Evolutionary conservation across 2,888 invertebrate species (phyloP).

Genomic region (Drepanosiphum platanoidis): DNA sequence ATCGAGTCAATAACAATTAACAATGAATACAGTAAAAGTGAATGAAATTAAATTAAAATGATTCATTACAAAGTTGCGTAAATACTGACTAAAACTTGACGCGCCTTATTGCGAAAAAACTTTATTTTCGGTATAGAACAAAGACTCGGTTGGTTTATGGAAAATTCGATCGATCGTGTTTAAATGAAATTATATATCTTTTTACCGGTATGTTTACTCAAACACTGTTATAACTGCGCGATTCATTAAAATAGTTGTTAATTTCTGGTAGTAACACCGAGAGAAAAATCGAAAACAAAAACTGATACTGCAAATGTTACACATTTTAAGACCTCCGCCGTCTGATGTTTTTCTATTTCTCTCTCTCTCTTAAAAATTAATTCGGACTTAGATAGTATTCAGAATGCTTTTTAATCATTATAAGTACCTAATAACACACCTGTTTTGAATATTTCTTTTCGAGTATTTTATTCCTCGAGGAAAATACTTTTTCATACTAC

Average conservation of each 20-base stretch:
- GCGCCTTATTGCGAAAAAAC: background rate
- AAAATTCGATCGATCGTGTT: background rate
- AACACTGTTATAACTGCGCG: too few relatives aligned
- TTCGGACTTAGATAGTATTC: background rate
- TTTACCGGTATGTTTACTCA: background rate
- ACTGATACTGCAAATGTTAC: background rate
- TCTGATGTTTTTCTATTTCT: background rate
- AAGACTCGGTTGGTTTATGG: too few relatives aligned
- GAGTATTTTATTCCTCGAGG: background rate
- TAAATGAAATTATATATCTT: background rate
- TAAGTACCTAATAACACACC: background rate
- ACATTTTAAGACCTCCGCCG: background rate
- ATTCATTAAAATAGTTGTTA: background rate
- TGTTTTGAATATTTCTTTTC: background rate
- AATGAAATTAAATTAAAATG: background rate
- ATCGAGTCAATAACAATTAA: background rate
- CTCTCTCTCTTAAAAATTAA: background rate
- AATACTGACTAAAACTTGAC: too few relatives aligned
- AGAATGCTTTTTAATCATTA: background rate
- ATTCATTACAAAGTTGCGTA: too few relatives aligned
- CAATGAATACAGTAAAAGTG: background rate
- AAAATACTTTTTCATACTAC: background rate
- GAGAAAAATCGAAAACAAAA: background rate
- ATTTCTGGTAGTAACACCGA: background rate
- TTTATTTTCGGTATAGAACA: background rate